Evolutionary conservation across 2,113 vertebrate species (phyloP).

Genomic region (Castor canadensis): DNA sequence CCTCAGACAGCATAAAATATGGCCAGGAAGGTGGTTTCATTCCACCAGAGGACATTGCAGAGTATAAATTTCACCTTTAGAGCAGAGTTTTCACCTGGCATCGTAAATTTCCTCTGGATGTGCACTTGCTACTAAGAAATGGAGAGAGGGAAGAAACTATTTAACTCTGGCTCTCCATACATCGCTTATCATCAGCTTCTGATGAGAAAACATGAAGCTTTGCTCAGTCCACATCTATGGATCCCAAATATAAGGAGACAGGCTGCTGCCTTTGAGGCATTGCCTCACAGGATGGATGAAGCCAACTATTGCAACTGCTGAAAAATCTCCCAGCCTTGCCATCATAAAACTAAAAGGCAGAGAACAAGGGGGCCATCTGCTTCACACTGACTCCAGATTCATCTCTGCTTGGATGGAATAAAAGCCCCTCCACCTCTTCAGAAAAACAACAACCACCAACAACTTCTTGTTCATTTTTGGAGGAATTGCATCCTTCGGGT

Average conservation of each 20-base stretch:
- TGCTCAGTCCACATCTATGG: conserved; percentile 50
- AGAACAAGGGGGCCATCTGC: conserved; percentile 78
- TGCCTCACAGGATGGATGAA: conserved; percentile 63
- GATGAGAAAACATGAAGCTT: conserved; percentile 66
- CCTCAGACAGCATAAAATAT: not conserved
- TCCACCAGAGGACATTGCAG: not conserved
- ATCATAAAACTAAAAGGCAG: conserved; percentile 73
- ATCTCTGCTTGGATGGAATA: not conserved
- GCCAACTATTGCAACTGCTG: conserved; percentile 68
- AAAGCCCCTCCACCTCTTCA: conserved; percentile 7
- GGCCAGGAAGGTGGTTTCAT: not conserved
- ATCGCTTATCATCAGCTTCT: conserved; percentile 75
- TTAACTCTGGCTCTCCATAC: conserved; percentile 47
- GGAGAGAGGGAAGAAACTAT: not conserved
- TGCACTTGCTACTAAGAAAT: not conserved
- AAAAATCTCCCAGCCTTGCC: conserved; percentile 67
- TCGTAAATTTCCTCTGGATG: not conserved
- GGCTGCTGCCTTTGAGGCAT: conserved; percentile 26
- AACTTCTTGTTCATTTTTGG: conserved; percentile 64
- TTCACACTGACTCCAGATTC: conserved; percentile 43
- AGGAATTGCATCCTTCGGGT: conserved; percentile 20
- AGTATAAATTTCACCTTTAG: conserved; percentile 35
- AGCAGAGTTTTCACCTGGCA: not conserved
- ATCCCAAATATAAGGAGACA: conserved; percentile 67
- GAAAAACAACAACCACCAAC: conserved; percentile 56